Conservation (phyloP, 2,888 invertebrate species). For the Nipponacmea schrenckii region DNA sequence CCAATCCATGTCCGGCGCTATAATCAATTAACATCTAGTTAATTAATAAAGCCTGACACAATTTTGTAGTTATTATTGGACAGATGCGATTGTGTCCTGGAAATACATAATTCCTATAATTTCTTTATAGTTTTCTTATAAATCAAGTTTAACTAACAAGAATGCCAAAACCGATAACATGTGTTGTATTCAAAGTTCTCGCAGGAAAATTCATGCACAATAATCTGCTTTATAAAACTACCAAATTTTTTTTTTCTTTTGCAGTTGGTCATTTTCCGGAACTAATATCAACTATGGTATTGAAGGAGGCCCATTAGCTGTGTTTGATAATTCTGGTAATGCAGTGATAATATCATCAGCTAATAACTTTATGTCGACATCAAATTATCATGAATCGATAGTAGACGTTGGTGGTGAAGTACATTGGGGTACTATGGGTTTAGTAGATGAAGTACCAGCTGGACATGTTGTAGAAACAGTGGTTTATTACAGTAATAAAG, state of each 20-base stretch:
- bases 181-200: too few relatives aligned
- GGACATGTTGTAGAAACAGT: slow-evolving; percentile 43
- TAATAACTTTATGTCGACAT: slow-evolving; percentile 43
- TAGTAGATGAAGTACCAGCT: slow-evolving; percentile 37
- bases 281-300: slow-evolving; percentile 41
- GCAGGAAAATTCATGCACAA: too few relatives aligned
- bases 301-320: slow-evolving; percentile 43
- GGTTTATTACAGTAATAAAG: slow-evolving; percentile 38
- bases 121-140: too few relatives aligned
- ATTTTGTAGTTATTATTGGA: too few relatives aligned
- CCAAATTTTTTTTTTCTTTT: background rate
- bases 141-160: too few relatives aligned
- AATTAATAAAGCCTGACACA: too few relatives aligned
- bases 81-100: too few relatives aligned
- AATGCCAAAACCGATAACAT: too few relatives aligned
- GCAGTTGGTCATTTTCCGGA: slow-evolving; percentile 29
- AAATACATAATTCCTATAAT: too few relatives aligned
- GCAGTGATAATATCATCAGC: slow-evolving; percentile 44
- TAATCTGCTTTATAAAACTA: too few relatives aligned
- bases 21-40: too few relatives aligned
- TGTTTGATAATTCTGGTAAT: slow-evolving; percentile 45
- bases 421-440: slow-evolving; percentile 54
- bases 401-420: slow-evolving; percentile 31
- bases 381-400: slow-evolving; percentile 34
- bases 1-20: too few relatives aligned